A percentile compares a stretch with the other conserved stretches of the same genome.
Evolutionary conservation across 2,113 vertebrate genomes (phyloP).

Genomic region (Microcebus tavaratra): DNA sequence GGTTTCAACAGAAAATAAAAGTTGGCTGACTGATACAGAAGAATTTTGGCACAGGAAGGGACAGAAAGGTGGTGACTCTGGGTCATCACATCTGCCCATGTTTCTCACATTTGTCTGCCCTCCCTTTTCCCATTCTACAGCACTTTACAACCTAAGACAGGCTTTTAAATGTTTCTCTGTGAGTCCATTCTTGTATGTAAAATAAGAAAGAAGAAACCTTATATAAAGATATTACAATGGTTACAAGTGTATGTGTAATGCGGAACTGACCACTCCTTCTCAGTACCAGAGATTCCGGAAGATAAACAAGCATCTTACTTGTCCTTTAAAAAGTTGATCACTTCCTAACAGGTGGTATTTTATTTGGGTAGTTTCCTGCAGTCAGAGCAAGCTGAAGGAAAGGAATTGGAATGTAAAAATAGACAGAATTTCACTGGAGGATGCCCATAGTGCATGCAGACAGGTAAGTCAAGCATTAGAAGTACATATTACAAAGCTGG

Average conservation of each 20-base stretch:
- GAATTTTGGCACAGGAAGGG: not conserved
- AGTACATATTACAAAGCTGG: not conserved
- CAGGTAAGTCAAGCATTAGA: not conserved
- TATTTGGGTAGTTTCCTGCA: not conserved
- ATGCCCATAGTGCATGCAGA: not conserved
- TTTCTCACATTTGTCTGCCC: not conserved
- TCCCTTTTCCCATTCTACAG: not conserved
- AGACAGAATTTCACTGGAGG: not conserved
- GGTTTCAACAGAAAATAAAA: not conserved
- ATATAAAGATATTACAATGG: not conserved
- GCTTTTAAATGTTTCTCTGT: not conserved
- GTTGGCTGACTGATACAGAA: not conserved
- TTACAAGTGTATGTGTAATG: not conserved
- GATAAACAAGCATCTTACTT: not conserved
- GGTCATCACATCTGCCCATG: not conserved
- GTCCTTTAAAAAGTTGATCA: not conserved
- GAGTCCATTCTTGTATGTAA: not conserved
- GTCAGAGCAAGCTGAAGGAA: not conserved
- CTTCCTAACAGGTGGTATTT: not conserved
- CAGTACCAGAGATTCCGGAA: not conserved
- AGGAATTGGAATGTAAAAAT: not conserved
- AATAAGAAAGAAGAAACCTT: not conserved
- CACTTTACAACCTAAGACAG: not conserved
- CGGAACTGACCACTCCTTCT: not conserved
- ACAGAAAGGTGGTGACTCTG: not conserved